Conservation (phyloP, 2,888 invertebrate species). For the Cheilosia impressa region DNA sequence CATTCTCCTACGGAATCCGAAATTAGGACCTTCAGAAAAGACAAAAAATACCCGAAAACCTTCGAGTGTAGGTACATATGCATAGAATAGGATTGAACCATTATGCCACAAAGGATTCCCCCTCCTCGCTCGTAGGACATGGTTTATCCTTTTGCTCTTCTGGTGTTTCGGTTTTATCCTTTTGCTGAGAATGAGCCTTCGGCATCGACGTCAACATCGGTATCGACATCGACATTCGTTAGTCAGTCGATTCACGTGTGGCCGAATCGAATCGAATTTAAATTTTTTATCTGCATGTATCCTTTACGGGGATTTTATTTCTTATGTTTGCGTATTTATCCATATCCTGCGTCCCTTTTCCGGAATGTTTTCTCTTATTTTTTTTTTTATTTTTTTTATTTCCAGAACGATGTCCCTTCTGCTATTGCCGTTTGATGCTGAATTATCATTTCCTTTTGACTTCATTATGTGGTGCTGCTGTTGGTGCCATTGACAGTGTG, state of each 20-base stretch:
- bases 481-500: slow-evolving; percentile 69
- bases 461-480: slow-evolving; percentile 70
- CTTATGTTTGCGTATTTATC: slow-evolving; percentile 75
- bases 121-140: slow-evolving; percentile 19
- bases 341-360: slow-evolving; percentile 66
- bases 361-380: slow-evolving; percentile 19
- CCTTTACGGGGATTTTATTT: slow-evolving; percentile 72
- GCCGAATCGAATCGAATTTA: slow-evolving; percentile 74
- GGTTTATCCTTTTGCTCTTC: slow-evolving; percentile 60
- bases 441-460: slow-evolving; percentile 75
- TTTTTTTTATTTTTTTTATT: not conserved
- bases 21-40: slow-evolving; percentile 43
- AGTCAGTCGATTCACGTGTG: slow-evolving; percentile 74
- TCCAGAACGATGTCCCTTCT: slow-evolving; percentile 58
- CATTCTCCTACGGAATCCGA: slow-evolving; percentile 68
- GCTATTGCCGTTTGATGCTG: slow-evolving; percentile 69
- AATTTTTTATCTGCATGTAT: slow-evolving; percentile 74
- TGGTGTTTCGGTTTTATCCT: slow-evolving; percentile 41
- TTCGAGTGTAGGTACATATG: slow-evolving; percentile 11
- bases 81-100: slow-evolving; percentile 37
- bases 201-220: slow-evolving; percentile 27
- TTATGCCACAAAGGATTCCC: slow-evolving; percentile 57
- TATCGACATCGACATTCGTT: slow-evolving; percentile 53
- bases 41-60: slow-evolving; percentile 7
- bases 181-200: slow-evolving; percentile 43